phyloP scores from a whole-genome alignment of 2,113 vertebrate genomes.

The Sapajus apella region DNA sequence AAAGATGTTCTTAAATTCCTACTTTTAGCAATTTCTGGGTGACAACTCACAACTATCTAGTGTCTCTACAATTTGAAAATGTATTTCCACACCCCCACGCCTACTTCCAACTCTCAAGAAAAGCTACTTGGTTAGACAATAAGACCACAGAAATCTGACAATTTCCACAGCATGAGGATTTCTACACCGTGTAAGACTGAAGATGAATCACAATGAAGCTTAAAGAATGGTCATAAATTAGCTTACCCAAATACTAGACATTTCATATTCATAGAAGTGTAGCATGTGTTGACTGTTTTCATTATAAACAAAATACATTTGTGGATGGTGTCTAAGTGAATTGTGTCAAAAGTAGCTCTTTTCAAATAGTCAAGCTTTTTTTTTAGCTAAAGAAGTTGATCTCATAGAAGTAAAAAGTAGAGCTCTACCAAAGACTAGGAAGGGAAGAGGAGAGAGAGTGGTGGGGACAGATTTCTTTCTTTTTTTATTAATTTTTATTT shows the following conservation, averaged over 20 bases:
- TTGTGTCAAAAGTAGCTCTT: background rate
- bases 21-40: conserved; percentile 14
- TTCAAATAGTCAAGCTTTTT: background rate
- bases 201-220: conserved; percentile 60
- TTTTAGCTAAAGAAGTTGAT: background rate
- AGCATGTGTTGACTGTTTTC: background rate
- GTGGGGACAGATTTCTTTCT: background rate
- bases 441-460: background rate
- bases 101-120: background rate
- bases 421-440: background rate
- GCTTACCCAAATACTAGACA: background rate
- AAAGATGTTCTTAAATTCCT: background rate
- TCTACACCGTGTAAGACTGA: background rate
- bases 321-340: background rate
- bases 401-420: background rate
- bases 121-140: conserved; percentile 19
- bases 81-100: background rate
- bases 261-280: conserved; percentile 20
- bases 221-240: conserved; percentile 53
- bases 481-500: no score
- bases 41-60: background rate
- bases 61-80: background rate
- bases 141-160: conserved; percentile 13
- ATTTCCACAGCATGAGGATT: conserved; percentile 41
- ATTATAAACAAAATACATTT: conserved; percentile 19